Base-by-base conservation (phyloP, 2,797 vertebrate species). In the Antrozous pallidus region DNA sequence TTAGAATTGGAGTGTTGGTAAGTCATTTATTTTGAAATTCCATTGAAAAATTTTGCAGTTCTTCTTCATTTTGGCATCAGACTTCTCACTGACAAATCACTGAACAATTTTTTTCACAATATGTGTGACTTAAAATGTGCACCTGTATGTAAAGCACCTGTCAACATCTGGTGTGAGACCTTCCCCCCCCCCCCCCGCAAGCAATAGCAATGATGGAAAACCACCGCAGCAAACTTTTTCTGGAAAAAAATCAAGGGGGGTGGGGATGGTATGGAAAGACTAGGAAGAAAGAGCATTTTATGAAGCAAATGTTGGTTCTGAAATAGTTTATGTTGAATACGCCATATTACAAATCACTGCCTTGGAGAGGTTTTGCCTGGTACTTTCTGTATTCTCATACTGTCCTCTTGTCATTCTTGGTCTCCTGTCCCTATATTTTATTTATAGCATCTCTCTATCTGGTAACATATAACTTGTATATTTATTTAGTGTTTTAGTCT, bases 21-120 rank as follows among this genome's bases (percentile, higher is more conserved):
- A 79, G 26, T 88, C 5, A 83, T 74, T 94, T 95, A 70, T 95
- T 69, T 91, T 84, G 33, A 80, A 80, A 84, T 92, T 92, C 24
- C 8, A 12, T 79, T 94, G 38, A 61, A 85, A 61, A 77, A 84
- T 88, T 56, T 82, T 91, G 33, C 42, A 69, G 51, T 74, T 93
- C 58, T 61, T n/a, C 20, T 92, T 90, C 22, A 51, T 91, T 86
- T 91, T 96, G 47, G n/a, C 51, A 49, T 94, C 61, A 93, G 45
- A 61, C 69, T 81, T 83, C 16, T 94, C 45, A 91, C 33, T 83
- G 51, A 83, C n/a, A 56, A 51, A 73, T 95, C 40, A 88, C 36
- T 73, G 11, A 69, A 54, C 47, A 31, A 77, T 81, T 92, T 42
- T 90, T 61, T 33, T 14, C 47, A 88, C 38, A 69, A 26, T 69